Evolutionary conservation across 2,888 invertebrate species (phyloP).

Genomic region (Mesorhabditis sp.): DNA sequence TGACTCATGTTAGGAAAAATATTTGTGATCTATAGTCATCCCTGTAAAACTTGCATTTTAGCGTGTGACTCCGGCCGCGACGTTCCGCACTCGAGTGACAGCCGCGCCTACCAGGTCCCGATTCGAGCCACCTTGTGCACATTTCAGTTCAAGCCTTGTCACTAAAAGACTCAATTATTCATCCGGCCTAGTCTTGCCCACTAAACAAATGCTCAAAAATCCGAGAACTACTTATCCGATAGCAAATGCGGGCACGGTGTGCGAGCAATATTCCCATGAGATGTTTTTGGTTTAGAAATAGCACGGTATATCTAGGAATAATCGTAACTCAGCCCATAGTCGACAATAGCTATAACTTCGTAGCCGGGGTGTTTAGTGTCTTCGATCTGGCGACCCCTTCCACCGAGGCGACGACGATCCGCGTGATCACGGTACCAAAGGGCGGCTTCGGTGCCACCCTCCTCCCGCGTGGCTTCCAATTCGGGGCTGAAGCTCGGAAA

Average conservation of each 20-base stretch:
- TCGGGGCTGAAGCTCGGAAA: background rate
- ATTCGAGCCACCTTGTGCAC: background rate
- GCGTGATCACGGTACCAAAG: background rate
- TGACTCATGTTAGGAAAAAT: background rate
- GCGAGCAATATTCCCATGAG: too few relatives aligned
- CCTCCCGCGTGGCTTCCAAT: conserved; percentile 2
- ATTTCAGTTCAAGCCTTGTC: background rate
- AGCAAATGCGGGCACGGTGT: too few relatives aligned
- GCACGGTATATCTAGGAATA: too few relatives aligned
- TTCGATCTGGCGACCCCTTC: background rate
- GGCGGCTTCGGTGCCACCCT: background rate
- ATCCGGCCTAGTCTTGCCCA: background rate
- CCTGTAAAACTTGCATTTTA: conserved; percentile 2
- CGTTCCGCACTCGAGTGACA: background rate
- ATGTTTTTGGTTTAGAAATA: too few relatives aligned
- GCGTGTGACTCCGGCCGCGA: background rate
- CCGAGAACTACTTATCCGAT: too few relatives aligned
- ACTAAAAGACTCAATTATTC: background rate
- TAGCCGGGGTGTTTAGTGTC: too few relatives aligned
- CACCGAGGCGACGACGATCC: background rate
- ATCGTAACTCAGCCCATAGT: too few relatives aligned
- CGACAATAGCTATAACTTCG: too few relatives aligned
- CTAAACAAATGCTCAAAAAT: too few relatives aligned
- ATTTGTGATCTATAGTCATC: too few relatives aligned
- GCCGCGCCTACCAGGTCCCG: background rate